These are phyloP conservation scores for Hypercompe scribonia DNA, from an alignment of 2,888 invertebrate genomes.

Conservation along the genomic window DNA sequence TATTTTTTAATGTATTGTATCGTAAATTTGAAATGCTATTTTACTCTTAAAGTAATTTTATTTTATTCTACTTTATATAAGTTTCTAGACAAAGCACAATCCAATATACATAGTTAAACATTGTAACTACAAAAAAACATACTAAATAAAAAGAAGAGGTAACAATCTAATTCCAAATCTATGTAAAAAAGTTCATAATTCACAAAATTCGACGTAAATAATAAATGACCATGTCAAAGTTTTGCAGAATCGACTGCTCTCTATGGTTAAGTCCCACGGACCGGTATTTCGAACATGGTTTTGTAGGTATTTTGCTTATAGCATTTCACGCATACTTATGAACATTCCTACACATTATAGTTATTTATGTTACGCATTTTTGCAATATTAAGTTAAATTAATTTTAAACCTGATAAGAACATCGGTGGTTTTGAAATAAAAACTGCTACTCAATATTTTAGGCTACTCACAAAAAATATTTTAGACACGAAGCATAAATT, in stretches of 20 bases:
- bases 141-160: no score
- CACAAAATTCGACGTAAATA: background rate
- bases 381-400: background rate
- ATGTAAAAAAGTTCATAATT: background rate
- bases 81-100: no score
- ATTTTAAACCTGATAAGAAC: background rate
- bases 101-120: no score
- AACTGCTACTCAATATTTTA: background rate
- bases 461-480: background rate
- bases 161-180: background rate
- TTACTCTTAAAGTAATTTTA: no score
- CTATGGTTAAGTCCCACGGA: constrained; percentile 42
- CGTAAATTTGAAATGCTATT: no score
- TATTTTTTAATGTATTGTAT: no score
- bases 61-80: no score
- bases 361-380: background rate
- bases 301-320: background rate
- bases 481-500: background rate
- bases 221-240: background rate
- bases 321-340: background rate
- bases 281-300: constrained; percentile 19
- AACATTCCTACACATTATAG: background rate
- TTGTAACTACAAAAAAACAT: no score
- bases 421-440: background rate
- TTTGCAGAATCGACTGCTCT: constrained; percentile 33